Evolutionary conservation across 2,113 vertebrate genomes (phyloP).

Genomic region (Tylochromis polylepis): DNA sequence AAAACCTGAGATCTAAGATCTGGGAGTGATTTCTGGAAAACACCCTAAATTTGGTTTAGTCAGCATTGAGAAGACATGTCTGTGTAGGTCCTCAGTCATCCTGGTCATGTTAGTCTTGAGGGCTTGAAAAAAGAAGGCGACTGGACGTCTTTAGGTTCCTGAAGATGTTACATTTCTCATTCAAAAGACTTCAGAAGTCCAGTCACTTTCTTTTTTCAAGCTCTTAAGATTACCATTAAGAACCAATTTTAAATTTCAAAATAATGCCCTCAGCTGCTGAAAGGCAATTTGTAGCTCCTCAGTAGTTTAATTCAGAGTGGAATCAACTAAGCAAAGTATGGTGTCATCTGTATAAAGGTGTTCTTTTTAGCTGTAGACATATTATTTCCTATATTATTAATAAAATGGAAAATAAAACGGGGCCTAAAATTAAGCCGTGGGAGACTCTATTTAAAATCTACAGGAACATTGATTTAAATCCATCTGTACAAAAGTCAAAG

Average conservation of each 20-base stretch:
- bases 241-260: background rate
- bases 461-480: background rate
- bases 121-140: background rate
- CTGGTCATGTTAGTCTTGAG: background rate
- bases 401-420: background rate
- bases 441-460: background rate
- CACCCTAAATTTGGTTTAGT: background rate
- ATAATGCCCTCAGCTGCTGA: background rate
- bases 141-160: background rate
- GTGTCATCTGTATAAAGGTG: background rate
- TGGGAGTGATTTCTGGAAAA: background rate
- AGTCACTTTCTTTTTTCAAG: background rate
- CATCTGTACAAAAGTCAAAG: background rate
- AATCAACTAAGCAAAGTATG: rapidly evolving
- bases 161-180: background rate
- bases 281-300: background rate
- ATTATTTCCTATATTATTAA: background rate
- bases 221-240: background rate
- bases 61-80: background rate
- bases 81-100: background rate
- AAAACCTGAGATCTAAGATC: background rate
- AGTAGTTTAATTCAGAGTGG: background rate
- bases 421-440: background rate
- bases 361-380: background rate
- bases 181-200: background rate